Evolutionary conservation across 2,797 vertebrate species (phyloP).

Genomic region (Labeo calbasu): DNA sequence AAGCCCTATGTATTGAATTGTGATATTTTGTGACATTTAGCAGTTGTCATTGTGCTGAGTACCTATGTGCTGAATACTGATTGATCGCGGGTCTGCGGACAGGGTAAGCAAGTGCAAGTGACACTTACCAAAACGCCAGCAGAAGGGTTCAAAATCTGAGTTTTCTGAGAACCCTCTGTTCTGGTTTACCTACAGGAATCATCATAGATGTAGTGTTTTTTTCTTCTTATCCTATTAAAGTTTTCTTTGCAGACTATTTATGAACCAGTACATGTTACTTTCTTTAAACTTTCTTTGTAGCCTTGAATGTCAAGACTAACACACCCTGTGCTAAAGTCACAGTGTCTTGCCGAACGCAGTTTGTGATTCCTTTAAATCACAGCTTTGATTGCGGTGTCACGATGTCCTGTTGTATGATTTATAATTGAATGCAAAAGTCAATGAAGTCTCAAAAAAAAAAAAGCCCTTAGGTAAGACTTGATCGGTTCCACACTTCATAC

Average conservation of each 20-base stretch:
- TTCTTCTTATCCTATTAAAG: background rate
- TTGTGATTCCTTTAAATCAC: slow-evolving; percentile 8
- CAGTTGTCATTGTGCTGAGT: slow-evolving; percentile 41
- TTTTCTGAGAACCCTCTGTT: background rate
- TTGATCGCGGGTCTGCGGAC: slow-evolving; percentile 7
- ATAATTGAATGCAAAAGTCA: slow-evolving; percentile 28
- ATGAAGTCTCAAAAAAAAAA: background rate
- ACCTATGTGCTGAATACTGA: slow-evolving; percentile 43
- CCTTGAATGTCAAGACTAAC: background rate
- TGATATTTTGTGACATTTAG: slow-evolving; percentile 52
- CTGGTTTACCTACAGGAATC: background rate
- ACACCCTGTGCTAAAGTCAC: background rate
- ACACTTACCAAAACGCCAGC: background rate
- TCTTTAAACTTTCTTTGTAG: background rate
- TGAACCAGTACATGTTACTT: background rate
- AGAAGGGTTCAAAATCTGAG: background rate
- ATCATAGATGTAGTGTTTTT: background rate
- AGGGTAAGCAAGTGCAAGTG: slow-evolving; percentile 22
- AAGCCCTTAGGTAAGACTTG: background rate
- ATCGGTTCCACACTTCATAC: background rate
- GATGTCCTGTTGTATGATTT: background rate
- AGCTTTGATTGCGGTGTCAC: slow-evolving; percentile 15
- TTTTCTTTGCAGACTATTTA: background rate
- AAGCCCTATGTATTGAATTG: slow-evolving; percentile 34
- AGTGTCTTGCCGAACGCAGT: background rate